Evolutionary conservation across 2,888 invertebrate genomes (phyloP).

Genomic region (Syrista parreyssii): DNA sequence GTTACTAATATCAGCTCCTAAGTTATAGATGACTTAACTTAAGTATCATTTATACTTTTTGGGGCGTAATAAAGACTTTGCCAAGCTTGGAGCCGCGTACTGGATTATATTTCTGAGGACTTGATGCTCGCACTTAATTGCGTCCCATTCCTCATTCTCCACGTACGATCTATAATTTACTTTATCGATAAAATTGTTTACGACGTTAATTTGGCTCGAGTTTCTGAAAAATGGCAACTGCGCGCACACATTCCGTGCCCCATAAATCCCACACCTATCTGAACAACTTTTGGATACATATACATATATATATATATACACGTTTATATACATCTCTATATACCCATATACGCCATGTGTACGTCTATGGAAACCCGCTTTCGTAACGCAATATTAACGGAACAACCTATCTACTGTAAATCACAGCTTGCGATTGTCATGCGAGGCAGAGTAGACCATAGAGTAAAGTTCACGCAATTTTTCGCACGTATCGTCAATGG

Average conservation of each 20-base stretch:
- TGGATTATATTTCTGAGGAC: not conserved
- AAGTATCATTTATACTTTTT: not conserved
- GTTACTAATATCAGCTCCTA: not conserved
- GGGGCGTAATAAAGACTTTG: not conserved
- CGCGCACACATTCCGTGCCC: constrained; percentile 28
- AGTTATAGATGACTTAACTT: not conserved
- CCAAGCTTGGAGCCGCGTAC: not conserved
- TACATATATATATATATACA: not conserved
- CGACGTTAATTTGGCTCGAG: constrained; percentile 42
- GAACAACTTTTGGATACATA: not conserved
- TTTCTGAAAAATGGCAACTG: constrained; percentile 39
- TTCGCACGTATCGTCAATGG: not conserved
- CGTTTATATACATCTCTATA: not conserved
- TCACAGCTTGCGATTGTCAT: constrained; percentile 39
- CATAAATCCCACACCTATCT: constrained; percentile 34
- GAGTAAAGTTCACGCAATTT: not conserved
- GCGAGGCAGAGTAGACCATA: constrained; percentile 13
- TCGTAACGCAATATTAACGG: constrained; percentile 19
- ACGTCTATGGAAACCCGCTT: not conserved
- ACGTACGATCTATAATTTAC: constrained; percentile 19
- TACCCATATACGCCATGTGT: not conserved
- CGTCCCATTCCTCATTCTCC: constrained; percentile 18
- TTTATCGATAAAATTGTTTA: constrained; percentile 41
- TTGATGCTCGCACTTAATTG: not conserved
- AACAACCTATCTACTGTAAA: constrained; percentile 26